phyloP scores from a whole-genome alignment of 2,888 invertebrate species.

The Graphium colonna region DNA sequence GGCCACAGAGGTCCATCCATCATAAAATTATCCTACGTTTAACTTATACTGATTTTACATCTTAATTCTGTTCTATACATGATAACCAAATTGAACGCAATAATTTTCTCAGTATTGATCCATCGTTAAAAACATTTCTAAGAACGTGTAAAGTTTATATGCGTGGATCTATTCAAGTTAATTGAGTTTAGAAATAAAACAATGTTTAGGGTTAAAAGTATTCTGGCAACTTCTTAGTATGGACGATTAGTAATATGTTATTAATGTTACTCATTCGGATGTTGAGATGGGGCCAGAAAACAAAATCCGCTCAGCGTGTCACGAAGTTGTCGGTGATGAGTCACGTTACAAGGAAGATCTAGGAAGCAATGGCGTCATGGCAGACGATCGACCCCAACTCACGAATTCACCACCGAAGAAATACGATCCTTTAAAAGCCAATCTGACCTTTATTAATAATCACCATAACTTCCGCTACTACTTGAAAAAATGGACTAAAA shows the following conservation, averaged over 20 bases:
- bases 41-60: too few species aligned
- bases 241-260: conserved; percentile 30
- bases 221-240: conserved; percentile 32
- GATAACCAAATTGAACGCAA: too few species aligned
- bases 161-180: neutral
- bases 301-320: conserved; percentile 65
- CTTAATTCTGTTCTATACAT: too few species aligned
- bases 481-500: neutral
- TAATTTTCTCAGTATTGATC: too few species aligned
- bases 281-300: conserved; percentile 54
- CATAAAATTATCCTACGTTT: too few species aligned
- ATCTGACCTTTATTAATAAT: conserved; percentile 12
- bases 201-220: conserved; percentile 14
- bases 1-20: too few species aligned
- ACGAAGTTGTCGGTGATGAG: conserved; percentile 61
- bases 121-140: neutral
- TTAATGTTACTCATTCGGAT: conserved; percentile 48
- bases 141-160: neutral
- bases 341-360: conserved; percentile 71
- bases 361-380: conserved; percentile 66
- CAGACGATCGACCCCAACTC: conserved; percentile 31
- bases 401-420: conserved; percentile 22
- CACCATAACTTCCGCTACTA: conserved; percentile 10
- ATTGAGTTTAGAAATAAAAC: conserved; percentile 3
- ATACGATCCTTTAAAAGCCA: conserved; percentile 4